These are phyloP conservation scores for Ptilorrhoa leucosticta DNA, from an alignment of 2,113 vertebrate species.

Conservation along the genomic window DNA sequence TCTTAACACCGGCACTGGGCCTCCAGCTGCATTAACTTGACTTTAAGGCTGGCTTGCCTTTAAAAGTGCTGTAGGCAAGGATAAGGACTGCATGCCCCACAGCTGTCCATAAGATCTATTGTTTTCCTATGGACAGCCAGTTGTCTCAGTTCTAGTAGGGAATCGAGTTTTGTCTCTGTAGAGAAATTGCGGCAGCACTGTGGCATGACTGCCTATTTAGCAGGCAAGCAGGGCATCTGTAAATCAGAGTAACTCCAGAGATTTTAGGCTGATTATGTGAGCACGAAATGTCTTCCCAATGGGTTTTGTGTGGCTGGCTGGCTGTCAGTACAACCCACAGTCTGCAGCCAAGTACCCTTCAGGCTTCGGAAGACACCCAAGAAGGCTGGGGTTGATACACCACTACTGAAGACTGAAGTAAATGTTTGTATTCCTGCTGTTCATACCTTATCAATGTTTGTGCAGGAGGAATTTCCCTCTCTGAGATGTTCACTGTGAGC, in stretches of 20 bases:
- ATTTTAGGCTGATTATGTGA: not conserved
- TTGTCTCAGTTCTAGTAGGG: not conserved
- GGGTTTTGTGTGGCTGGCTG: not conserved
- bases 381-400: not conserved
- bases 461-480: not conserved
- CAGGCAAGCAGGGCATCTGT: not conserved
- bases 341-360: not conserved
- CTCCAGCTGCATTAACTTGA: not conserved
- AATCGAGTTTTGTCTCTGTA: not conserved
- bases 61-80: not conserved
- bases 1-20: not conserved
- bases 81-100: not conserved
- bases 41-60: not conserved
- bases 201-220: not conserved
- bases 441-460: not conserved
- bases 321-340: not conserved
- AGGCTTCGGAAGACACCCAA: not conserved
- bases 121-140: not conserved
- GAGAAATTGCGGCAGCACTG: not conserved
- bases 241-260: not conserved
- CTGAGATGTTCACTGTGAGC: not conserved
- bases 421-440: not conserved
- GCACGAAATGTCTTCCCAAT: not conserved
- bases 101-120: not conserved
- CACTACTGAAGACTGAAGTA: not conserved